Conservation (phyloP, 2,113 vertebrate species). For the Pholis gunnellus region DNA sequence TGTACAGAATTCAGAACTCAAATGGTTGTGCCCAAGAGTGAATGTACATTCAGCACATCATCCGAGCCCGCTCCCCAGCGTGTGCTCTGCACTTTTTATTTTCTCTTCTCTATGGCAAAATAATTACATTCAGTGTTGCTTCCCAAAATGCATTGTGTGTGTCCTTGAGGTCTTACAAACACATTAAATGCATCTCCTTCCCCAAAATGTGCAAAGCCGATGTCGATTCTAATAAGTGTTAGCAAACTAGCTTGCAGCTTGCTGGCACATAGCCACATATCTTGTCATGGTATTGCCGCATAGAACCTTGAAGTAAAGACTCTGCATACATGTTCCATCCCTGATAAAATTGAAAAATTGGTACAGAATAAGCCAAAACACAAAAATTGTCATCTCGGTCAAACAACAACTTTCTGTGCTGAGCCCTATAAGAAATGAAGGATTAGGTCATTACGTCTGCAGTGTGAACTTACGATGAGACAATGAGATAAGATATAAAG, state of each 20-base stretch:
- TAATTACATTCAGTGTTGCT: background rate
- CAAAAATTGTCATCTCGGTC: background rate
- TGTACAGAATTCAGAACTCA: background rate
- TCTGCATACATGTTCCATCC: background rate
- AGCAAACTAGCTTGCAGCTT: background rate
- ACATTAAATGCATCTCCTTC: background rate
- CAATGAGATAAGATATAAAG: background rate
- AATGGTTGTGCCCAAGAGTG: background rate
- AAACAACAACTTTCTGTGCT: background rate
- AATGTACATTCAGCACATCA: conserved; percentile 10
- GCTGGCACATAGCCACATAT: background rate
- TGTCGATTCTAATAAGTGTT: background rate
- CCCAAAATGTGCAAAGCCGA: background rate
- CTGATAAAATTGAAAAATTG: background rate
- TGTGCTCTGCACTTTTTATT: background rate
- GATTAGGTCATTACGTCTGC: background rate
- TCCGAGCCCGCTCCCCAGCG: conserved; percentile 11
- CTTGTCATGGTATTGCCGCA: background rate
- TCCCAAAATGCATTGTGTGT: background rate
- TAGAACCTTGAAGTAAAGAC: too few species aligned
- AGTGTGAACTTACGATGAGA: background rate
- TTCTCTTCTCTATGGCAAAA: background rate
- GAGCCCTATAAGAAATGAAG: background rate
- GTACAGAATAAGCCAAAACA: background rate
- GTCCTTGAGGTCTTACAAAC: background rate